Base-by-base conservation (phyloP, 1,140 invertebrate species). In the Halesus radiatus region DNA sequence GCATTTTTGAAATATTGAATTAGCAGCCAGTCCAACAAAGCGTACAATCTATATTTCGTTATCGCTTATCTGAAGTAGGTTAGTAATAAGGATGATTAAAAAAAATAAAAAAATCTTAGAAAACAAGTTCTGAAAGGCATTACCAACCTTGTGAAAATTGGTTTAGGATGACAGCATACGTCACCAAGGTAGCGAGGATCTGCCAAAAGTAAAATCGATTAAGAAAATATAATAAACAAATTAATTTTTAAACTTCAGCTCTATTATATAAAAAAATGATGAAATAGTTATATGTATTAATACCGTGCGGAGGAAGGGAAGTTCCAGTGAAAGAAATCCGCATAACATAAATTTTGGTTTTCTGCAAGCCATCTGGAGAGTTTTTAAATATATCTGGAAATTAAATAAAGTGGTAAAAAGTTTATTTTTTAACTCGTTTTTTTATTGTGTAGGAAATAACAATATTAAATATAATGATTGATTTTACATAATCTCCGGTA, bases 161-260 rank as follows among this genome's bases (percentile, higher is more conserved):
- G 20, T 54, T 72, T 20, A 72, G 26, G 16, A 72, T 72, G 20
- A 72, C 68, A 3, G 68, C 37, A 26, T 53, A 72, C 23, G 68
- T 26, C 5, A 72, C 23, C 20, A 72, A 50, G 45, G 16, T 45
- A 22, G 45, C 18, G 16, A 56, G 18, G 0, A 18, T 56, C n/a
- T n/a, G 18, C 18, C 18, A 56, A 56, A n/a, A 29, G 5, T 3
- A 5, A 5, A 3, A 29, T 5, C 2, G 26, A 29, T 29, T 29
- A 29, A 5, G 2, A 29, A 29, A 29, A 29, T 5, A 29, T 29
- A 29, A 29, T 29, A 29, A 29, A 29, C 26, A 29, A 29, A 29
- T 29, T 29, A 29, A n/a, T 29, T 29, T 29, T 29, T 5, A 29
- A 29, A 29, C 5, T 29, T 29, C 26, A 2, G n/a, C n/a, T n/a